Conservation (phyloP, 1,140 invertebrate genomes). For the Hyphantria cunea region DNA sequence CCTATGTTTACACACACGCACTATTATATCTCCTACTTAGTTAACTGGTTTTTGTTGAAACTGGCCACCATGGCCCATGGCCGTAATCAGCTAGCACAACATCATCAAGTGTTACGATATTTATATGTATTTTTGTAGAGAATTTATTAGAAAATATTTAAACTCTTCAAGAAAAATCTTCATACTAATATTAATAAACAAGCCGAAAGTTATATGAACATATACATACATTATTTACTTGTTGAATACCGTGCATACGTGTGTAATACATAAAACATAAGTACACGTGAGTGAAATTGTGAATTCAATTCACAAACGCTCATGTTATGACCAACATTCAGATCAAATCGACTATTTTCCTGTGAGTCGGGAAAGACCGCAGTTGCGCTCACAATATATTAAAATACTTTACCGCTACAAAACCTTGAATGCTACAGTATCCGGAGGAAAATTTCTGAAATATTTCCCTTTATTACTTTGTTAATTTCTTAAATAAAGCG, state of each 20-base stretch:
- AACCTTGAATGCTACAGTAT: conserved; percentile 14
- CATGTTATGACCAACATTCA: not conserved
- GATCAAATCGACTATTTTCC: not conserved
- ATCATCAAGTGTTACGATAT: too few species aligned
- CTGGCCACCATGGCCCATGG: too few species aligned
- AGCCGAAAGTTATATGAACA: too few species aligned
- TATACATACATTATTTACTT: too few species aligned
- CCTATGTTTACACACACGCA: too few species aligned
- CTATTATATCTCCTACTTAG: too few species aligned
- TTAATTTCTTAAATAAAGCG: conserved; percentile 24
- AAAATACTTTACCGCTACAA: conserved; percentile 3
- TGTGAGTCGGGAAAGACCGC: not conserved
- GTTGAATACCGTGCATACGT: not conserved
- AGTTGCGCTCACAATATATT: not conserved
- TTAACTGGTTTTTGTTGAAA: too few species aligned
- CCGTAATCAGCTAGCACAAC: too few species aligned
- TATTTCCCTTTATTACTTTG: conserved; percentile 27
- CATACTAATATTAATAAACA: too few species aligned
- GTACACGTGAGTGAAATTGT: not conserved
- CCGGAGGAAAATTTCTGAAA: conserved; percentile 18
- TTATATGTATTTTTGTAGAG: too few species aligned
- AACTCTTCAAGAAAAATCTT: too few species aligned
- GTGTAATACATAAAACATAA: not conserved
- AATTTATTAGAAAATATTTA: too few species aligned
- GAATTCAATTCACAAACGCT: not conserved